These are phyloP conservation scores for Lasiurus cinereus DNA, from an alignment of 2,113 vertebrate species.

Conservation along the genomic window DNA sequence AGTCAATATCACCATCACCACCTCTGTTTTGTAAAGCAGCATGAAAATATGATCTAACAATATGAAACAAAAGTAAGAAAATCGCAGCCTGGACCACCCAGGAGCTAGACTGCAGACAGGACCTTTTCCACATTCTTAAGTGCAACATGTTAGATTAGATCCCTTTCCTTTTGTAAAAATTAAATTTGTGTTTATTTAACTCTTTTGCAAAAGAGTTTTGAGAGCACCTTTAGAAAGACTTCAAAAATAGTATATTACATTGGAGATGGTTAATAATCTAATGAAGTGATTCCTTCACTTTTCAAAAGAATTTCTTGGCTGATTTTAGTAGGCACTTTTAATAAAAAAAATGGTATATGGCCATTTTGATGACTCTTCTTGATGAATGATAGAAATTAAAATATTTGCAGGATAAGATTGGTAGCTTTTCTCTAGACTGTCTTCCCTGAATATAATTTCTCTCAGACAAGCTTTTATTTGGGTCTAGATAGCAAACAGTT, in stretches of 20 bases:
- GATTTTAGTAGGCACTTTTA: background rate
- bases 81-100: background rate
- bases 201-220: slow-evolving; percentile 30
- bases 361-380: background rate
- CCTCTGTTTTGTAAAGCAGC: background rate
- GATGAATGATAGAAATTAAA: background rate
- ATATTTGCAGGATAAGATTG: background rate
- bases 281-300: background rate
- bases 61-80: background rate
- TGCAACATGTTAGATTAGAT: background rate
- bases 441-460: slow-evolving; percentile 3
- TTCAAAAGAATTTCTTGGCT: background rate
- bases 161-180: background rate
- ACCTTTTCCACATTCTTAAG: background rate
- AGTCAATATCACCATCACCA: background rate
- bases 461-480: background rate
- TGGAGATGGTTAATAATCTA: background rate
- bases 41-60: background rate
- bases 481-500: background rate
- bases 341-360: background rate
- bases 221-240: background rate
- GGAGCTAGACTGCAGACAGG: background rate
- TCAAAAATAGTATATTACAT: background rate
- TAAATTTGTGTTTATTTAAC: background rate
- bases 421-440: background rate